Evolutionary conservation across 2,888 invertebrate genomes (phyloP), one percentile per base, ranked within the genome.

Genomic region (Notodonta dromedarius): DNA sequence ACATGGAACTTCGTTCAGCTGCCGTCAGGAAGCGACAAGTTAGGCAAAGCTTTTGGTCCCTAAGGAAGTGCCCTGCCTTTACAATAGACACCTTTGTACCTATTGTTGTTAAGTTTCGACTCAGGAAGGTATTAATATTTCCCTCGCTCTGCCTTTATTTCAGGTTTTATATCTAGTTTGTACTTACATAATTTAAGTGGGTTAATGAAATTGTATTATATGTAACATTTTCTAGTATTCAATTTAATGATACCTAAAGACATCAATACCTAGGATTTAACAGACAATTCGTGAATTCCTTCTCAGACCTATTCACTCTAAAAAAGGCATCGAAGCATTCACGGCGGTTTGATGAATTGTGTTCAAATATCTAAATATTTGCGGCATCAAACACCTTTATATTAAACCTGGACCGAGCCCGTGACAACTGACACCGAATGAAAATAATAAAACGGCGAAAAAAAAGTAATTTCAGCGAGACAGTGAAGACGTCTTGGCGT

Each of bases 371-470:
- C 16, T 52, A 32, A 13, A 52, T 52, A 52, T 52, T 52, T 52
- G 32, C 35, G n/a, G 52, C 32, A 24, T 32, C 52, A 52, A 52
- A 52, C 52, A 52, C 13, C 5, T 52, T 52, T 52, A 52, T 52
- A 52, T 32, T 52, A 52, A 50, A 32, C 52, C 32, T 32, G 52
- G 52, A 12, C 52, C 13, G 32, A 32, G 32, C 52, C 52, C 12
- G 52, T 52, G 24, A 52, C 52, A 52, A 52, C 52, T 52, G 52
- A 52, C 52, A 52, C 52, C 24, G 32, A 50, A 50, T 16, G 50
- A 50, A 50, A 50, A 32, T 52, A 16, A 52, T 32, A 32, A 32
- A 32, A 32, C 13, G 52, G 32, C 32, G 32, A 11, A 52, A 32
- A 24, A 35, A 52, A 52, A 50, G 50, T 50, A 50, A 50, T 50